Conservation (phyloP, 2,113 vertebrate genomes). For the Coturnix japonica region DNA sequence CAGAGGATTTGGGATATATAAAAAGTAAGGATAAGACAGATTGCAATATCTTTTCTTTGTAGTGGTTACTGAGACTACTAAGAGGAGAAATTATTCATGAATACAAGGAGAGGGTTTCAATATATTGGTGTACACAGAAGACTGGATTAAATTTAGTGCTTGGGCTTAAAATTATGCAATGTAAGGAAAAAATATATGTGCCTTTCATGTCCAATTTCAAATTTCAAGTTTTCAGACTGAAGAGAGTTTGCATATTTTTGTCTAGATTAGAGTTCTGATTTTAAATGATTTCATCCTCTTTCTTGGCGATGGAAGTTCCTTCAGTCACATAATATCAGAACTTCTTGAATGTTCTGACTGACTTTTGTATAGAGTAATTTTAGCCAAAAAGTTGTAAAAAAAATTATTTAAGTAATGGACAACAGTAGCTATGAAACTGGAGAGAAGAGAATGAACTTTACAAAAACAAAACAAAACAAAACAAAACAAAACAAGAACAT, state of each 20-base stretch:
- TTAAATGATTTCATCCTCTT: neutral
- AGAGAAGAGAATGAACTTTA: neutral
- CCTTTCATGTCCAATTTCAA: neutral
- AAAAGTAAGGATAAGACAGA: neutral
- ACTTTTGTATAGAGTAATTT: neutral
- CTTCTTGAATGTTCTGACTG: rapidly evolving
- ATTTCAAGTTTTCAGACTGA: neutral
- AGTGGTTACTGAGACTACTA: neutral
- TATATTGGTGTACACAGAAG: rapidly evolving
- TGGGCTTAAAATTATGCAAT: neutral
- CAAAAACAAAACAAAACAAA: neutral
- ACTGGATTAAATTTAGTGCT: neutral
- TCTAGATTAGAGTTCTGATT: neutral
- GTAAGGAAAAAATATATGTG: neutral
- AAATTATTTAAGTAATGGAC: neutral
- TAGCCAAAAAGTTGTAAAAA: neutral
- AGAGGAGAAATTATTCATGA: neutral
- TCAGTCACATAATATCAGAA: neutral
- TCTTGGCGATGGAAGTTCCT: neutral
- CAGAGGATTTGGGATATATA: neutral
- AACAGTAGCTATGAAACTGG: neutral
- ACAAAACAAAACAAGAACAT: neutral
- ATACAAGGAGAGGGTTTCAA: neutral
- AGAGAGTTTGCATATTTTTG: neutral
- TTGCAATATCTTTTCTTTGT: neutral